These are phyloP conservation scores for Cathartes aura DNA, from an alignment of 2,113 vertebrate genomes.

Conservation along the genomic window DNA sequence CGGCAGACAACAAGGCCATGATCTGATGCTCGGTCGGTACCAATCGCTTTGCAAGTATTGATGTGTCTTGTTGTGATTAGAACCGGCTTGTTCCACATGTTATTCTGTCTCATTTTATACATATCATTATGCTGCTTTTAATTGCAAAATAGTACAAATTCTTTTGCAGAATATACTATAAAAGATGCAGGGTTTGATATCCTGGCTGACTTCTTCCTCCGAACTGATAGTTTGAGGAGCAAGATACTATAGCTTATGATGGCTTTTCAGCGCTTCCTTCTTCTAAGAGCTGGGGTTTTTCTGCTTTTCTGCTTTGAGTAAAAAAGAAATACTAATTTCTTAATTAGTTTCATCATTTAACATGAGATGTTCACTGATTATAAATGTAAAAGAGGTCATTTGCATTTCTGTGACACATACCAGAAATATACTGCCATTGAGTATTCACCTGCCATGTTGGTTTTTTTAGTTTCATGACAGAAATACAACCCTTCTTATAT, in stretches of 20 bases:
- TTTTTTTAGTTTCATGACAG: not conserved
- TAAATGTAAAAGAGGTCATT: not conserved
- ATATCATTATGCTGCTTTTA: not conserved
- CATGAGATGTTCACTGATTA: not conserved
- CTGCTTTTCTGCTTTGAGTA: not conserved
- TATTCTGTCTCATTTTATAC: not conserved
- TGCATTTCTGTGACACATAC: not conserved
- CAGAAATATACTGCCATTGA: not conserved
- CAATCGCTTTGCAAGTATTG: not conserved
- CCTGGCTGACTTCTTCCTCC: not conserved
- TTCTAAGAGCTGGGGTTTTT: rapidly evolving
- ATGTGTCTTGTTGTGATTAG: not conserved
- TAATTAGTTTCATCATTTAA: not conserved
- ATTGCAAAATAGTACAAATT: not conserved
- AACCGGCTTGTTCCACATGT: not conserved
- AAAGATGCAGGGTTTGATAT: not conserved
- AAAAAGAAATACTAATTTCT: not conserved
- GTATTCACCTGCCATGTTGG: not conserved
- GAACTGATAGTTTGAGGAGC: not conserved
- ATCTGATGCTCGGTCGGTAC: rapidly evolving
- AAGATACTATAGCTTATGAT: not conserved
- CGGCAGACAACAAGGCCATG: rapidly evolving
- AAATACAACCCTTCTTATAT: not conserved
- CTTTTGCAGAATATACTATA: not conserved
- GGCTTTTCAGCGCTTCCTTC: not conserved